Percentiles rank a stretch among this genome's conserved stretches.
Evolutionary conservation across 2,797 vertebrate genomes (phyloP).

Genomic region (Mallotus villosus): DNA sequence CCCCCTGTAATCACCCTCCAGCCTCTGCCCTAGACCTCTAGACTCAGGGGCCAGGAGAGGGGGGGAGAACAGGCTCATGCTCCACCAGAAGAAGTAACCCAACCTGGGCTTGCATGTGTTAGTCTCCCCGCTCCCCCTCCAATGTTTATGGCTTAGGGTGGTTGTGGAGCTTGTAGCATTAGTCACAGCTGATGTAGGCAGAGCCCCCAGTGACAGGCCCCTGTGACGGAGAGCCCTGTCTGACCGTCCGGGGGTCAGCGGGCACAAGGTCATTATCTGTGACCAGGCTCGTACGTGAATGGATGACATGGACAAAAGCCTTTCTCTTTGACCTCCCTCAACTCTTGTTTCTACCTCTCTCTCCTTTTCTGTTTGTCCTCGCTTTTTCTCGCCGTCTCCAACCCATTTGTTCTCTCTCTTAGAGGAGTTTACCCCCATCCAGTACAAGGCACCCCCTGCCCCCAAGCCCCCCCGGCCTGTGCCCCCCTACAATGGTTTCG

Average conservation of each 20-base stretch:
- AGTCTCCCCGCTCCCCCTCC: constrained; percentile 24
- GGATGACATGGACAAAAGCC: constrained; percentile 39
- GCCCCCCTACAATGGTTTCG: constrained; percentile 91
- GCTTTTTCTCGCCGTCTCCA: neutral
- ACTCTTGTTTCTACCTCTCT: constrained; percentile 13
- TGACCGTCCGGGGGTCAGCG: constrained; percentile 45
- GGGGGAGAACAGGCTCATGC: constrained; percentile 6
- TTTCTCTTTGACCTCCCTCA: neutral
- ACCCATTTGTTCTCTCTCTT: constrained; percentile 1
- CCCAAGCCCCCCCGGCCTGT: constrained; percentile 67
- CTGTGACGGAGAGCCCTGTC: constrained; percentile 58
- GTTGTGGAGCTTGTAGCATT: constrained; percentile 54
- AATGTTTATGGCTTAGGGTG: constrained; percentile 20
- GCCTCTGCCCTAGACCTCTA: constrained; percentile 18
- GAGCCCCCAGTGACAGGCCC: constrained; percentile 36
- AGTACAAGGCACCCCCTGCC: constrained; percentile 69
- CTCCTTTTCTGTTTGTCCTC: neutral
- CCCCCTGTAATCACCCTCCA: neutral
- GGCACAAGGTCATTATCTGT: constrained; percentile 43
- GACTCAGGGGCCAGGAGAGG: neutral
- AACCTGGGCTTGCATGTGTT: constrained; percentile 39
- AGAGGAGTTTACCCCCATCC: constrained; percentile 85
- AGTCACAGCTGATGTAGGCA: constrained; percentile 56
- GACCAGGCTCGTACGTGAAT: constrained; percentile 36
- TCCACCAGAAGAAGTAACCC: constrained; percentile 49